A percentile compares a stretch with the other conserved stretches of the same genome.
Evolutionary conservation across 1,140 invertebrate genomes (phyloP).

Genomic region (Drosophila tsacasi): DNA sequence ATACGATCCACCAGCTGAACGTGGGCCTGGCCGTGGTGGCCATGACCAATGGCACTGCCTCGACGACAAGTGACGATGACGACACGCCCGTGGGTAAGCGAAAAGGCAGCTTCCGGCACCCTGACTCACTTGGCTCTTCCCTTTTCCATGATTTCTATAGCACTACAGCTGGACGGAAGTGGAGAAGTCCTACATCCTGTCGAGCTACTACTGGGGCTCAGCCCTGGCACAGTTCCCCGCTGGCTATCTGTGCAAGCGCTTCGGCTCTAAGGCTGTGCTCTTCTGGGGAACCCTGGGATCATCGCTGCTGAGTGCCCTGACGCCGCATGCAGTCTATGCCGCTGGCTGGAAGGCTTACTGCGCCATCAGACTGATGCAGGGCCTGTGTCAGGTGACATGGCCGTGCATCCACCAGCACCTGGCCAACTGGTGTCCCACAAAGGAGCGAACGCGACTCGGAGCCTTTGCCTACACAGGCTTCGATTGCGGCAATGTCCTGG

Average conservation of each 20-base stretch:
- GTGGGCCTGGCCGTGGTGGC: conserved; percentile 88
- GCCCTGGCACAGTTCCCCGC: conserved; percentile 73
- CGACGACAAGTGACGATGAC: conserved; percentile 39
- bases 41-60: conserved; percentile 68
- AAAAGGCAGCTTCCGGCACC: background rate
- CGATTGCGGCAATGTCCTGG: conserved; percentile 91
- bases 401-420: conserved; percentile 91
- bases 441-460: conserved; percentile 87
- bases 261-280: conserved; percentile 89
- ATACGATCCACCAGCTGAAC: conserved; percentile 88
- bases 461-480: conserved; percentile 88
- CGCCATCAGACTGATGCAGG: conserved; percentile 90
- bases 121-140: background rate
- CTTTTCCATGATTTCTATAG: conserved; percentile 35
- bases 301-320: conserved; percentile 86
- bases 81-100: conserved; percentile 75
- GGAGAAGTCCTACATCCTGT: conserved; percentile 86
- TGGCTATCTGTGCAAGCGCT: conserved; percentile 83
- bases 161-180: conserved; percentile 86
- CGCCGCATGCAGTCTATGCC: conserved; percentile 72
- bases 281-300: conserved; percentile 87
- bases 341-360: conserved; percentile 88
- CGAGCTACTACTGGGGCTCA: conserved; percentile 88
- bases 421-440: conserved; percentile 85
- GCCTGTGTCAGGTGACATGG: conserved; percentile 91